Percentiles rank a stretch among this genome's conserved stretches.
Evolutionary conservation across 1,140 invertebrate species (phyloP).

Genomic region (Drosophila varians): DNA sequence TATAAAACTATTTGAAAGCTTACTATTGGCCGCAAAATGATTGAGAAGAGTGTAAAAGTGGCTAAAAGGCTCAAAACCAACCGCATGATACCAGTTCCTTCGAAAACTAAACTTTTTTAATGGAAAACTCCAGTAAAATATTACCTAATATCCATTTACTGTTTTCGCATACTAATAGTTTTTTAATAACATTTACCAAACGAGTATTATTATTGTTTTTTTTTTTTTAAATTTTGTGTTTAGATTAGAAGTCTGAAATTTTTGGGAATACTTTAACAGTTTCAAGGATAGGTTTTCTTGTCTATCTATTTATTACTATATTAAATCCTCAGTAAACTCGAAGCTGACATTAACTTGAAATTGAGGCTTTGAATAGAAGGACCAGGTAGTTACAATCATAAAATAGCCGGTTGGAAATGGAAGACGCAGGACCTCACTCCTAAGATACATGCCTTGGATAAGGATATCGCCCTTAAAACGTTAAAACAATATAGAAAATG

Average conservation of each 20-base stretch:
- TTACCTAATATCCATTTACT: neutral
- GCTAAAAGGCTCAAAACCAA: neutral
- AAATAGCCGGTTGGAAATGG: constrained; percentile 6
- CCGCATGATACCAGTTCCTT: neutral
- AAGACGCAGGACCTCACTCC: neutral
- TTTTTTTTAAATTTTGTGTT: neutral
- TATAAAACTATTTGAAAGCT: too few species aligned
- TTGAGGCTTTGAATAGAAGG: constrained; percentile 2
- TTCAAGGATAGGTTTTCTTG: too few species aligned
- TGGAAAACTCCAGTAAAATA: neutral
- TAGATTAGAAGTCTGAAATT: too few species aligned
- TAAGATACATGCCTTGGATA: constrained; percentile 6
- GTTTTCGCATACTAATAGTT: neutral
- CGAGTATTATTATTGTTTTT: too few species aligned
- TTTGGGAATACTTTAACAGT: too few species aligned
- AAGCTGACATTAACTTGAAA: constrained; percentile 2
- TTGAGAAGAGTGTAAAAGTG: neutral
- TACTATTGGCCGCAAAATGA: neutral
- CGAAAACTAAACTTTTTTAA: neutral
- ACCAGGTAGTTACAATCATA: constrained; percentile 6
- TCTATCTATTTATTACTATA: too few species aligned
- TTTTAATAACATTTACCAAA: too few species aligned
- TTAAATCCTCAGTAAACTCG: constrained; percentile 1
- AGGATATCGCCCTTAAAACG: neutral
- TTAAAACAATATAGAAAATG: neutral